A percentile compares a stretch with the other conserved stretches of the same genome.
Conservation (phyloP, 1,140 invertebrate species). For the Goniozus legneri region DNA sequence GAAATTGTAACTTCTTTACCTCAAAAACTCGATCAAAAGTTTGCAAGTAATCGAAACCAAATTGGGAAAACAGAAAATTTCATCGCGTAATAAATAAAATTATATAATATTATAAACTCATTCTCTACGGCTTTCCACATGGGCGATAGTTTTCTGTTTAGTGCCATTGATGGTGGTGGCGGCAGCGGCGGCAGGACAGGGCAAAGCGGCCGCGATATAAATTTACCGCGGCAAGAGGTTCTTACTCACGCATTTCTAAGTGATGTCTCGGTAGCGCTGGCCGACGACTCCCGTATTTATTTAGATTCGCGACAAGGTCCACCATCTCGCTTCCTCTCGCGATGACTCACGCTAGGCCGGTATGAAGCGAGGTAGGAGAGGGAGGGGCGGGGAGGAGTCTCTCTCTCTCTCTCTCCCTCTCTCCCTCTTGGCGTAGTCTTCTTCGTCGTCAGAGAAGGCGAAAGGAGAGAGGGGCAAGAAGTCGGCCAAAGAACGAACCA, state of each 20-base stretch:
- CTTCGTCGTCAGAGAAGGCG: background rate
- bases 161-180: background rate
- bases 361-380: background rate
- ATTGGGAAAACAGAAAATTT: no score
- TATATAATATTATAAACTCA: no score
- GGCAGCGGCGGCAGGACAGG: background rate
- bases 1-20: no score
- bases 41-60: no score
- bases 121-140: no score
- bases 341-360: conserved; percentile 17
- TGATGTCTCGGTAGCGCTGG: conserved; percentile 37
- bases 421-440: no score
- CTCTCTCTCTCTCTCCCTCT: no score
- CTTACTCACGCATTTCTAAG: conserved; percentile 46
- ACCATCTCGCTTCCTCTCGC: conserved; percentile 19
- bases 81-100: no score
- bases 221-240: conserved; percentile 37
- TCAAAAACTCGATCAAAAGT: no score
- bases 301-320: conserved; percentile 41
- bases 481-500: background rate
- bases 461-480: background rate
- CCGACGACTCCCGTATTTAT: conserved; percentile 39
- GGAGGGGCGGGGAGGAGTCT: no score
- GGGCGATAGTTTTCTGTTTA: no score
- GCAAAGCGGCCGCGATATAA: conserved; percentile 31